These are phyloP conservation scores for Deilephila elpenor DNA, from an alignment of 2,888 invertebrate genomes.

Conservation along the genomic window DNA sequence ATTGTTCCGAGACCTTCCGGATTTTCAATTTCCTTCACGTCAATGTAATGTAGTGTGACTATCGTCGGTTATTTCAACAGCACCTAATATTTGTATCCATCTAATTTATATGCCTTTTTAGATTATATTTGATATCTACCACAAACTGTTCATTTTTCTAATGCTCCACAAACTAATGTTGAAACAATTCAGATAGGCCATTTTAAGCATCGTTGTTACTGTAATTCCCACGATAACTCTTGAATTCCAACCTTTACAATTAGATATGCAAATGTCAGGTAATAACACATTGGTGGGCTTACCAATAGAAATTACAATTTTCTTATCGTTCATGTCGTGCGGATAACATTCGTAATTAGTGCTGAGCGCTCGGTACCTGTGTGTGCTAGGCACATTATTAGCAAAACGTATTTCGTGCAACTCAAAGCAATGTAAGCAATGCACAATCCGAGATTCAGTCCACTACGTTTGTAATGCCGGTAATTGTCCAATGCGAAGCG, in stretches of 20 bases:
- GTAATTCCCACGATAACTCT: neutral
- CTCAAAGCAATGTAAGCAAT: slow-evolving; percentile 23
- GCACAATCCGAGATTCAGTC: slow-evolving; percentile 25
- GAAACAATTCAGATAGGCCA: too few species aligned
- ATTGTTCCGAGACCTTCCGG: too few species aligned
- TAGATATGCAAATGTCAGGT: slow-evolving; percentile 9
- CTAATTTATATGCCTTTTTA: too few species aligned
- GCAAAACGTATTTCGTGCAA: slow-evolving; percentile 21
- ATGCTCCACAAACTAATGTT: too few species aligned
- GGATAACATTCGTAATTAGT: slow-evolving; percentile 22
- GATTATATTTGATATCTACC: too few species aligned
- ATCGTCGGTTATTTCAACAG: too few species aligned
- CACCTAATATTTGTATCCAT: too few species aligned
- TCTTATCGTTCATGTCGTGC: slow-evolving; percentile 25
- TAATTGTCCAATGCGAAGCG: neutral
- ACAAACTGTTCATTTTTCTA: too few species aligned
- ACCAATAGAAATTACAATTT: slow-evolving; percentile 4
- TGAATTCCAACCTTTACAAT: neutral
- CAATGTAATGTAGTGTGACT: too few species aligned
- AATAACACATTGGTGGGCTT: slow-evolving; percentile 15
- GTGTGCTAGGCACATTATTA: slow-evolving; percentile 26
- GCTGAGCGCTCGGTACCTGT: slow-evolving; percentile 16
- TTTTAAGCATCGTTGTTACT: too few species aligned
- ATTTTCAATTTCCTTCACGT: too few species aligned
- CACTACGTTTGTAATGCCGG: slow-evolving; percentile 8